Evolutionary conservation across 2,113 vertebrate genomes (phyloP), one percentile per base, ranked within the genome.

Genomic region (Hemiprocne comata): DNA sequence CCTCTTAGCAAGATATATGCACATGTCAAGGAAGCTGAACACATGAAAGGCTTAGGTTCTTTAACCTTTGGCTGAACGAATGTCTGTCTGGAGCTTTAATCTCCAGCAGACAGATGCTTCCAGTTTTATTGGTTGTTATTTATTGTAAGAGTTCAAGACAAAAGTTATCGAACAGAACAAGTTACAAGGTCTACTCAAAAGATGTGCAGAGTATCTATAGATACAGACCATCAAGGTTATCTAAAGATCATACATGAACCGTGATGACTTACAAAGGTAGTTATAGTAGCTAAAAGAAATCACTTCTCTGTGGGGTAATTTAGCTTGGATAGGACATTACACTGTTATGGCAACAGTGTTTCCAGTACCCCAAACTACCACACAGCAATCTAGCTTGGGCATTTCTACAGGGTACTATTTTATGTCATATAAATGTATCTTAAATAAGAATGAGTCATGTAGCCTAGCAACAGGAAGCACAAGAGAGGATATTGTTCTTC

Each of bases 391-490:
- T 48, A 58, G 46, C 24, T 54, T 54, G 44, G 55, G 36, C 25
- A 80, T 79, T 87, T 79, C 51, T 74, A 64, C 12, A 16, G 4
- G 8, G 38, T 61, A n/a, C 11, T 54, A 21, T 76, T 87, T 70
- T 58, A 44, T 79, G 21, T n/a, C 33, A 73, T 9, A n/a, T 28
- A 69, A 93, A 62, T 11, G 2, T 25, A 20, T n/a, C 90, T 87
- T 90, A 85, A 85, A 76, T 24, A 25, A 92, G n/a, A 17, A 25
- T 6, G 31, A 87, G 15, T 40, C 75, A 48, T 0, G 8, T 70
- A 91, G 64, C 82, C 31, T 95, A 90, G 85, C 87, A 96, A 94
- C 85, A 73, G 19, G 24, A 91, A 93, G 85, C n/a, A 58, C 33
- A 55, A 48, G 62, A 60, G 10, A 69, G 3, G 19, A 79, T 76